Evolutionary conservation across 2,113 vertebrate species (phyloP).

Genomic region (Gadus macrocephalus): DNA sequence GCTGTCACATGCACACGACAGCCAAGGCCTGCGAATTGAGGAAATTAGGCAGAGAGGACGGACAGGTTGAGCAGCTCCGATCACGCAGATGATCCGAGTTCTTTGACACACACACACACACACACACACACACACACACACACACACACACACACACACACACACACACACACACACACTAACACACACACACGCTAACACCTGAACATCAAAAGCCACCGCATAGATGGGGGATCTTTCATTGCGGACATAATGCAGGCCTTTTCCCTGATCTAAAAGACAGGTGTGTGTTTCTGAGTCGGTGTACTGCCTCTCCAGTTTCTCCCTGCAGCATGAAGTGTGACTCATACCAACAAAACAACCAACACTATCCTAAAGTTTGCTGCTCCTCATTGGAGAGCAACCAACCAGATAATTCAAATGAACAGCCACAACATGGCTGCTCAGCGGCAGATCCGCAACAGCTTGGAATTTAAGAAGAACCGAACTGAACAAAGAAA

Average conservation of each 20-base stretch:
- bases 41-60: constrained; percentile 32
- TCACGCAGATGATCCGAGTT: constrained; percentile 24
- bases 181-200: too few species aligned
- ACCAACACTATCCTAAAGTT: not conserved
- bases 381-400: not conserved
- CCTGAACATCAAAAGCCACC: too few species aligned
- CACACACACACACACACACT: too few species aligned
- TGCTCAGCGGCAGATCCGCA: not conserved
- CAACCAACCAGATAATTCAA: too few species aligned
- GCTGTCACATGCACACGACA: too few species aligned
- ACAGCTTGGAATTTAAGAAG: not conserved
- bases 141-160: too few species aligned
- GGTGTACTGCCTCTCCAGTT: not conserved
- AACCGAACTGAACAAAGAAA: too few species aligned
- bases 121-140: constrained; percentile 16
- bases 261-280: not conserved
- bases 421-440: not conserved
- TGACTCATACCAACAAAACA: constrained; percentile 45
- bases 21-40: constrained; percentile 15
- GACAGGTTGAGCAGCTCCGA: constrained; percentile 31
- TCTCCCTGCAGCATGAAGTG: constrained; percentile 29
- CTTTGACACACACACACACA: constrained; percentile 19
- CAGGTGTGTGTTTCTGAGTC: constrained; percentile 1
- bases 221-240: too few species aligned
- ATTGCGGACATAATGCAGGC: not conserved